Evolutionary conservation across 2,113 vertebrate genomes (phyloP).

Genomic region (Xerus inauris): DNA sequence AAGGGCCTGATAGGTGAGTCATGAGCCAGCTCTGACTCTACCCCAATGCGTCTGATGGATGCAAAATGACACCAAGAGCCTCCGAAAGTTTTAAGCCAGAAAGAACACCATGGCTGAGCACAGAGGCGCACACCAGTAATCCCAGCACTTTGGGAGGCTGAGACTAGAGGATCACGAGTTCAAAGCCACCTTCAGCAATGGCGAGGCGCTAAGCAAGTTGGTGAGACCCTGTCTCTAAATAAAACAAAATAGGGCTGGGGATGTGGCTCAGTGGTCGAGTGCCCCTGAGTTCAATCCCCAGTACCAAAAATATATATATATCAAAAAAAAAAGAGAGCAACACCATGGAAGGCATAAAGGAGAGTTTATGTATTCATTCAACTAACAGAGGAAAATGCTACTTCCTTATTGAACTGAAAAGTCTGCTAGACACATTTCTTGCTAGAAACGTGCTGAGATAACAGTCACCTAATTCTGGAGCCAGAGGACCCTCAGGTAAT

Average conservation of each 20-base stretch:
- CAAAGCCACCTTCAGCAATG: too few relatives aligned
- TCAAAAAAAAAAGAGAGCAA: too few relatives aligned
- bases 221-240: too few relatives aligned
- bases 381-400: neutral
- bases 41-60: neutral
- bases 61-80: neutral
- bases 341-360: neutral
- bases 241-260: too few relatives aligned
- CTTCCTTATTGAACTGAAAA: neutral
- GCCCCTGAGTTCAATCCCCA: too few relatives aligned
- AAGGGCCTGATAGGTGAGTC: neutral
- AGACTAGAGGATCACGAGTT: too few relatives aligned
- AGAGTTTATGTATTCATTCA: conserved; percentile 32
- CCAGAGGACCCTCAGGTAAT: neutral
- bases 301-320: too few relatives aligned
- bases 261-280: too few relatives aligned
- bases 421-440: neutral
- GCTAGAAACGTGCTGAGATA: neutral
- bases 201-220: too few relatives aligned
- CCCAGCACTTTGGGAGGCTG: too few relatives aligned
- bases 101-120: too few relatives aligned
- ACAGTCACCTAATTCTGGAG: neutral
- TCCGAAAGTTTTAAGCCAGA: conserved; percentile 13
- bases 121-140: too few relatives aligned
- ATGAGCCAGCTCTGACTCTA: neutral